These are phyloP conservation scores for Choloepus didactylus DNA, from an alignment of 2,797 vertebrate genomes.

Conservation along the genomic window DNA sequence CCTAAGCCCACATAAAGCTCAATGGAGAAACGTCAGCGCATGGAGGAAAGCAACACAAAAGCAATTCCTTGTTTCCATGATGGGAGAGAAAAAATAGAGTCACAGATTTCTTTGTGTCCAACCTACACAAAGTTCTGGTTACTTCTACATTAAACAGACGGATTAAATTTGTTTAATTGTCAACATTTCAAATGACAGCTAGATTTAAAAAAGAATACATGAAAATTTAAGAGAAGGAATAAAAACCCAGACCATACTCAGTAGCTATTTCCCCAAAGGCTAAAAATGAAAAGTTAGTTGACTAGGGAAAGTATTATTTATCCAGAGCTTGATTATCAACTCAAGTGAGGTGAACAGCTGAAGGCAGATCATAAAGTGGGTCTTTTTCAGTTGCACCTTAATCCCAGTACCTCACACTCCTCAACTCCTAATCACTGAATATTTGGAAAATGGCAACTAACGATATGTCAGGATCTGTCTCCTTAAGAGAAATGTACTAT, in stretches of 20 bases:
- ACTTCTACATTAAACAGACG: neutral
- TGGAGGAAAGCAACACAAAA: neutral
- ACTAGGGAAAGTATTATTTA: neutral
- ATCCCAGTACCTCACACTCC: neutral
- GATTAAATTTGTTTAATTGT: neutral
- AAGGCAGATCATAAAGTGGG: neutral
- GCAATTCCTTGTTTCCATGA: neutral
- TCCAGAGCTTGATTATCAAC: neutral
- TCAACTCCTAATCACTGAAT: neutral
- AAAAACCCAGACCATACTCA: neutral
- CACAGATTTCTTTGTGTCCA: neutral
- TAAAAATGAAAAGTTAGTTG: neutral
- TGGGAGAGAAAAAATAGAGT: neutral
- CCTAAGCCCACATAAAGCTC: neutral
- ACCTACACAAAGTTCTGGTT: neutral
- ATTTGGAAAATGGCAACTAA: neutral
- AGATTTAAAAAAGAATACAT: neutral
- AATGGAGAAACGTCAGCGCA: neutral
- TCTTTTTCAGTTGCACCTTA: neutral
- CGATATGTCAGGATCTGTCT: neutral
- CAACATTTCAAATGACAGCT: neutral
- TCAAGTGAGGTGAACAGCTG: neutral
- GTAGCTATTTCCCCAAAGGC: neutral
- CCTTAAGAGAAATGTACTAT: neutral
- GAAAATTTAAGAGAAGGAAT: neutral